phyloP scores from a whole-genome alignment of 2,113 vertebrate species.

The Sakesphorus luctuosus region DNA sequence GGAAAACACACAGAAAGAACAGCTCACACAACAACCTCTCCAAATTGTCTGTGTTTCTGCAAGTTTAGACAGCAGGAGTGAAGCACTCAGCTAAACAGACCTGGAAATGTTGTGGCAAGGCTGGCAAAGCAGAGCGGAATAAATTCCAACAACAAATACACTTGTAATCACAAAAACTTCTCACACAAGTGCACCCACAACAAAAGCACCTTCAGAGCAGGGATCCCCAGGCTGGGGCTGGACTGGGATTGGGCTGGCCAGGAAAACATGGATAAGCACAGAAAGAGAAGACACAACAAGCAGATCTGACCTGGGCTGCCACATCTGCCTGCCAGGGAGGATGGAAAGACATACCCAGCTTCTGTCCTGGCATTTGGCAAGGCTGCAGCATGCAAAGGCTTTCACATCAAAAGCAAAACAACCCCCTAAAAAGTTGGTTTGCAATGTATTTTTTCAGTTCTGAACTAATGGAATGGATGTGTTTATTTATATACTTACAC shows the following conservation, averaged over 20 bases:
- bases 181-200: neutral
- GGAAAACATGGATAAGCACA: neutral
- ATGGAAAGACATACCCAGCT: neutral
- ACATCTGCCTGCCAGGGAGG: neutral
- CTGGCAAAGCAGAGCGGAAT: neutral
- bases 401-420: neutral
- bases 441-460: neutral
- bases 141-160: neutral
- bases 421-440: rapidly evolving
- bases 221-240: neutral
- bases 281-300: neutral
- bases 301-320: neutral
- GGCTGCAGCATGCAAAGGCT: neutral
- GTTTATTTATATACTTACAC: neutral
- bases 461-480: neutral
- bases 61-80: neutral
- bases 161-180: neutral
- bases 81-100: neutral
- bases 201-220: neutral
- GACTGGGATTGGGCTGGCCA: rapidly evolving
- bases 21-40: neutral
- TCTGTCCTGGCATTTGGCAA: neutral
- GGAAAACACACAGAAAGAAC: neutral
- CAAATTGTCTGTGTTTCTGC: neutral
- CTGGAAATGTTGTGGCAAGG: neutral